A percentile compares a stretch with the other conserved stretches of the same genome.
These are phyloP conservation scores for Acanthosoma haemorrhoidale DNA, from an alignment of 2,888 invertebrate genomes.

Conservation along the genomic window DNA sequence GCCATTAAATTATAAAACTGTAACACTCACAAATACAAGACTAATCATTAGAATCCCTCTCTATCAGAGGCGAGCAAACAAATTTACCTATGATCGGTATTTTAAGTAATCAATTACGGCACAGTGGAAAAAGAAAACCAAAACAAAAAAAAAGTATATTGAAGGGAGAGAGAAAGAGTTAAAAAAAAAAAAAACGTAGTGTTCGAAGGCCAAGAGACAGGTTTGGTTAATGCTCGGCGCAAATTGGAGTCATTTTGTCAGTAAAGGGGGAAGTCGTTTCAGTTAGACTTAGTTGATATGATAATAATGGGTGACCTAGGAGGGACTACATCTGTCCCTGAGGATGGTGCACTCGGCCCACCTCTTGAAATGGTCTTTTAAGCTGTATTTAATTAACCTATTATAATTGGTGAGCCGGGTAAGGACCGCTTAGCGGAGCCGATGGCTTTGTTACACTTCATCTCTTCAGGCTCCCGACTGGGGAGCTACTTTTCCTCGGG, in stretches of 20 bases:
- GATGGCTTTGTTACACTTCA: too few species aligned
- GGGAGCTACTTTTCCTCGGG: too few species aligned
- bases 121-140: background rate
- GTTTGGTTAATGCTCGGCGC: constrained; percentile 2
- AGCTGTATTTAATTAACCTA: constrained; percentile 27
- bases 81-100: background rate
- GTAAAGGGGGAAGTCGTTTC: constrained; percentile 17
- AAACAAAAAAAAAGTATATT: background rate
- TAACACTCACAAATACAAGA: too few species aligned
- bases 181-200: background rate
- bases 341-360: background rate
- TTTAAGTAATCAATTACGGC: constrained; percentile 12
- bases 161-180: background rate
- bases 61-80: background rate
- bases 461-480: too few species aligned
- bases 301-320: constrained; percentile 19
- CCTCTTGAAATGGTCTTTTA: constrained; percentile 13
- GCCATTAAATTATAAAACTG: too few species aligned
- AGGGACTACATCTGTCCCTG: too few species aligned
- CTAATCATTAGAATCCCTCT: too few species aligned
- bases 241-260: constrained; percentile 10
- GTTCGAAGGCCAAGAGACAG: background rate
- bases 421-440: too few species aligned
- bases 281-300: constrained; percentile 17
- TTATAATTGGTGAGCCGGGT: background rate